These are phyloP conservation scores for Gallinago nigripennis DNA, from an alignment of 2,797 vertebrate genomes.

Conservation along the genomic window DNA sequence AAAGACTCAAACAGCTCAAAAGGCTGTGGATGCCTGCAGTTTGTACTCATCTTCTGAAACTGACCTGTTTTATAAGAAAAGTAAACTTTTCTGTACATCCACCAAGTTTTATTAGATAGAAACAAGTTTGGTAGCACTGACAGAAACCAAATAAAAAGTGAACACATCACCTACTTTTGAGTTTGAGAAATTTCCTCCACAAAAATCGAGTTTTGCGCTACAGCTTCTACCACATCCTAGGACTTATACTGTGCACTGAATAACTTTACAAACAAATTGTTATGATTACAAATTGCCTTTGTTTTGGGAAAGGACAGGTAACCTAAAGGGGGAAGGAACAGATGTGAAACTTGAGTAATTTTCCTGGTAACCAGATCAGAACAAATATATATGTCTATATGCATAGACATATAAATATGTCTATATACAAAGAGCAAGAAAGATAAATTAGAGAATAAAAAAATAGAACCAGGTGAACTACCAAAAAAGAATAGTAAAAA, in stretches of 20 bases:
- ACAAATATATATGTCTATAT: neutral
- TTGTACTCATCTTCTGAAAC: neutral
- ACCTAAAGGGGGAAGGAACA: neutral
- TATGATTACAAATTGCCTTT: neutral
- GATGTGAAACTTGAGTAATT: accelerated
- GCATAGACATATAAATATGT: neutral
- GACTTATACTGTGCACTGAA: neutral
- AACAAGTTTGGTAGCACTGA: no score
- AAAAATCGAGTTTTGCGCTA: neutral
- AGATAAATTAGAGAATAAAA: neutral
- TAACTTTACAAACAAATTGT: neutral
- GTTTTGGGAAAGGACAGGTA: neutral
- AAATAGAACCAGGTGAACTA: neutral
- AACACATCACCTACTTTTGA: neutral
- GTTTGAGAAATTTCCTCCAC: neutral
- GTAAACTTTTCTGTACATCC: no score
- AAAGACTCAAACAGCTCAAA: neutral
- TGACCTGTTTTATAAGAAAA: neutral
- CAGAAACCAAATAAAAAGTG: no score
- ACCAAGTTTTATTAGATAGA: no score
- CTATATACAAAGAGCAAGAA: neutral
- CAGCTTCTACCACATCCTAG: neutral
- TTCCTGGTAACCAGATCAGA: neutral
- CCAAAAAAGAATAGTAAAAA: neutral
- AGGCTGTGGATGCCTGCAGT: neutral